These are phyloP conservation scores for Tiliqua scincoides DNA, from an alignment of 2,113 vertebrate species.

Conservation along the genomic window DNA sequence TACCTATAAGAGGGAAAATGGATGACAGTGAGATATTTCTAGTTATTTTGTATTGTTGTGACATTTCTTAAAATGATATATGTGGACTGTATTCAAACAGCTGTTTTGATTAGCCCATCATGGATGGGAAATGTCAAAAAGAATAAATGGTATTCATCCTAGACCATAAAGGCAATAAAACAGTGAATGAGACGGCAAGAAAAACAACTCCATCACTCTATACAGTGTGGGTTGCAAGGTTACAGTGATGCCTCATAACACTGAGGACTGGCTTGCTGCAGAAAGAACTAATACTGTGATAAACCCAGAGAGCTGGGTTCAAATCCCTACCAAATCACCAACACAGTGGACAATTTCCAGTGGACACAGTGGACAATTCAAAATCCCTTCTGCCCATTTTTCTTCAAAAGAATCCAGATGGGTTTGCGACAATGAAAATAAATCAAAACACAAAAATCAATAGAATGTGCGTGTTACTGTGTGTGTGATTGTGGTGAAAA, in stretches of 20 bases:
- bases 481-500: too few relatives aligned
- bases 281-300: neutral
- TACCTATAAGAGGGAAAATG: neutral
- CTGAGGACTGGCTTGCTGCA: neutral
- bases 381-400: too few relatives aligned
- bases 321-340: neutral
- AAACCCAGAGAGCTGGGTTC: neutral
- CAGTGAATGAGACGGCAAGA: neutral
- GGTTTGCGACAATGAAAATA: neutral
- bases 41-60: slow-evolving; percentile 14
- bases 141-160: slow-evolving; percentile 8
- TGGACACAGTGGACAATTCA: too few relatives aligned
- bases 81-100: slow-evolving; percentile 26
- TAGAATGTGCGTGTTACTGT: too few relatives aligned
- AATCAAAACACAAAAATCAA: too few relatives aligned
- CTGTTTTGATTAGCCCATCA: slow-evolving; percentile 40
- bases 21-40: neutral
- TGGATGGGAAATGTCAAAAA: slow-evolving; percentile 54
- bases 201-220: slow-evolving; percentile 8
- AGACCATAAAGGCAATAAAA: slow-evolving; percentile 39
- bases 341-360: too few relatives aligned
- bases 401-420: neutral
- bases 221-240: neutral
- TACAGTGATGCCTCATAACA: neutral
- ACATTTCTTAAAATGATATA: slow-evolving; percentile 17